These are phyloP conservation scores for Melanostoma scalare DNA, from an alignment of 2,888 invertebrate genomes.

Conservation along the genomic window DNA sequence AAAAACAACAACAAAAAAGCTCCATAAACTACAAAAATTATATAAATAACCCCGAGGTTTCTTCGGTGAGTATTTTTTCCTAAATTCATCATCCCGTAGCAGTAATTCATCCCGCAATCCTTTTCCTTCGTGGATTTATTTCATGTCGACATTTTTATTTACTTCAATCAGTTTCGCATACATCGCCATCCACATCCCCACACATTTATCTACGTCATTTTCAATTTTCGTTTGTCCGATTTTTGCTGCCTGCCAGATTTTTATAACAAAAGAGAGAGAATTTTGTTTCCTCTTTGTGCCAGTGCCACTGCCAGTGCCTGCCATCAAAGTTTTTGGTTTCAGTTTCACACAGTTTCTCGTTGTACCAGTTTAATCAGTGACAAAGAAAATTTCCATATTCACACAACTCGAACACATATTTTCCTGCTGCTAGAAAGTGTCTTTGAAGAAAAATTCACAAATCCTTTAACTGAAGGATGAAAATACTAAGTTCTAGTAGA, in stretches of 20 bases:
- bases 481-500: constrained; percentile 60
- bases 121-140: neutral
- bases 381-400: constrained; percentile 67
- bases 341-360: constrained; percentile 54
- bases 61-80: neutral
- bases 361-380: constrained; percentile 35
- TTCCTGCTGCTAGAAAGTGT: constrained; percentile 60
- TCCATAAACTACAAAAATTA: neutral
- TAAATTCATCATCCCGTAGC: too few relatives aligned
- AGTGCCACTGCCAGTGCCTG: neutral
- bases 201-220: constrained; percentile 2
- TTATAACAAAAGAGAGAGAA: constrained; percentile 40
- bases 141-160: neutral
- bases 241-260: neutral
- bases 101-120: too few relatives aligned
- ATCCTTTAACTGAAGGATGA: constrained; percentile 4
- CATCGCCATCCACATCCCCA: too few relatives aligned
- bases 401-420: constrained; percentile 17
- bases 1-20: constrained; percentile 6
- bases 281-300: constrained; percentile 14
- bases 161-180: too few relatives aligned
- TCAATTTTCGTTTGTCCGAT: constrained; percentile 16
- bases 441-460: constrained; percentile 20
- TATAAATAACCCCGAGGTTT: neutral
- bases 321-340: constrained; percentile 19